Evolutionary conservation across 1,140 invertebrate genomes (phyloP), one percentile per base, ranked within the genome.

Genomic region (Andrena cerasifolii): DNA sequence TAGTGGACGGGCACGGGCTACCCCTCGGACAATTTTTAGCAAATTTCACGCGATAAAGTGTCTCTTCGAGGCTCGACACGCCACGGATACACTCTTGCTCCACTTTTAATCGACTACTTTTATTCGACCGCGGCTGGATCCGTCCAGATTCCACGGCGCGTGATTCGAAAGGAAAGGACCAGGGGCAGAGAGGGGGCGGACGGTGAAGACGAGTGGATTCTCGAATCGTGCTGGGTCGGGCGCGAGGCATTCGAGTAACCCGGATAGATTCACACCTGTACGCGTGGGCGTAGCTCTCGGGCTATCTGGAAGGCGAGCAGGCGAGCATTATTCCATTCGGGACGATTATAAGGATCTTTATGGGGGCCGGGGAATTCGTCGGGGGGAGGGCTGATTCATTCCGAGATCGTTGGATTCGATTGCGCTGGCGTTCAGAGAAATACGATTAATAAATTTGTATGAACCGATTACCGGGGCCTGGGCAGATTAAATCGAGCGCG

Each of bases 251-350:
- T 61, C 65, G 21, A 58, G n/a, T 43, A 40, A 70, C 31, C 26
- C 26, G 71, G 49, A 75, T 84, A 75, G 81, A 79, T 83, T 84
- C 82, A 84, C 82, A 84, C 81, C 81, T 84, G 82, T 63, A 53
- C 53, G 65, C 77, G 81, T 84, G 81, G 82, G 82, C 74, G 81
- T 76, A 49, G 28, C 43, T 56, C 8, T 56, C 14, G 45, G 31
- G 3, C 21, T 68, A 73, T 82, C 36, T 82, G 14, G 16, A 54
- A 18, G 31, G n/a, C 49, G 45, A 78, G 33, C 36, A 10, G 36
- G 36, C 76, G 73, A 33, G 58, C n/a, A 75, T 83, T 82, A 73
- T 68, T 73, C 51, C 33, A 40, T 76, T 58, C 24, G 40, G 49
- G 62, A 40, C 47, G 53, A 83, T 72, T 66, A 82, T 71, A 81